These are phyloP conservation scores for Macrostomum lignano DNA, from an alignment of 1,140 invertebrate species.

Conservation along the genomic window DNA sequence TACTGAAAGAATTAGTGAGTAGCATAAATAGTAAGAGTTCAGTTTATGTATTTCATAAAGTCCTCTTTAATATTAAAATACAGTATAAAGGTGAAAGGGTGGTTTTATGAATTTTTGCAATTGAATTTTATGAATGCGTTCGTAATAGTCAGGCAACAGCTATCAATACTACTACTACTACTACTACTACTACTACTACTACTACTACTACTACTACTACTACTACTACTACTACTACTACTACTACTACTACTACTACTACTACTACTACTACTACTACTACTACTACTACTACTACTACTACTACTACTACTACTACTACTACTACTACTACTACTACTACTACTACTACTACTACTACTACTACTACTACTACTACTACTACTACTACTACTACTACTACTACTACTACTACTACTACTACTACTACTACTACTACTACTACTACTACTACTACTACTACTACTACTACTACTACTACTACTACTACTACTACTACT, in stretches of 20 bases:
- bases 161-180: slow-evolving; percentile 6
- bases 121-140: no score
- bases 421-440: slow-evolving; percentile 6
- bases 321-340: slow-evolving; percentile 9
- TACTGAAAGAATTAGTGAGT: no score
- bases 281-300: slow-evolving; percentile 10
- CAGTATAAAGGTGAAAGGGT: no score
- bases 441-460: slow-evolving; percentile 10
- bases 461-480: slow-evolving; percentile 10
- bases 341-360: slow-evolving; percentile 10
- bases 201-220: not conserved
- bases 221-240: no score
- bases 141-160: no score
- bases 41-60: no score
- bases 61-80: no score
- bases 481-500: slow-evolving; percentile 10
- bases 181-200: not conserved
- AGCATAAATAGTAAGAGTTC: no score
- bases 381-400: slow-evolving; percentile 4
- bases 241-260: no score
- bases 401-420: slow-evolving; percentile 9
- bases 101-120: no score
- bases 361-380: slow-evolving; percentile 9
- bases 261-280: not conserved
- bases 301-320: slow-evolving; percentile 11